These are phyloP conservation scores for Myiozetetes cayanensis DNA, from an alignment of 2,113 vertebrate genomes.

Conservation along the genomic window DNA sequence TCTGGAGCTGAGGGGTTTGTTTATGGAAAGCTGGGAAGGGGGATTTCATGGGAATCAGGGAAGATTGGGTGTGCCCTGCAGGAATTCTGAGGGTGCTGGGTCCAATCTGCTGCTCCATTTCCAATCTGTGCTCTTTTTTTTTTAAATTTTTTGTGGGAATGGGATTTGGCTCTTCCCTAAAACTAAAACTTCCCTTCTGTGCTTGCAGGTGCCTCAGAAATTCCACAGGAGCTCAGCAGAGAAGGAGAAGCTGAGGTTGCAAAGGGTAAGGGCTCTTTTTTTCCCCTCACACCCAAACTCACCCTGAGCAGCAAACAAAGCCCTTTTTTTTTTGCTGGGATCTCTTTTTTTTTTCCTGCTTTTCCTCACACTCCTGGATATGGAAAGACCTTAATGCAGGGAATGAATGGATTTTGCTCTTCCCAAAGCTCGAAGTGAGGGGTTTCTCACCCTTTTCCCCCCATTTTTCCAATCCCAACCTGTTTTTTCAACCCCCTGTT, in stretches of 20 bases:
- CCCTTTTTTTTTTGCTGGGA: background rate
- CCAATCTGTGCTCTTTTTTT: too few species aligned
- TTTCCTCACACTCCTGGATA: background rate
- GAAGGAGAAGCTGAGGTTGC: conserved; percentile 71
- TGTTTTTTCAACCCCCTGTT: too few species aligned
- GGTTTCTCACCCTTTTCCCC: background rate
- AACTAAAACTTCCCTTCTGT: background rate
- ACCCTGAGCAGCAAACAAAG: background rate
- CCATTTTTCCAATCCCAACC: background rate
- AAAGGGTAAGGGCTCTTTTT: conserved; percentile 69
- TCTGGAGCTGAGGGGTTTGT: background rate
- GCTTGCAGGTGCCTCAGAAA: conserved; percentile 70
- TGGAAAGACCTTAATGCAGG: background rate
- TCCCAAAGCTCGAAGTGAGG: background rate
- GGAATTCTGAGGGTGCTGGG: rapidly evolving
- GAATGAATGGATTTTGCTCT: background rate
- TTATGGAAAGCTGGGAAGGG: background rate
- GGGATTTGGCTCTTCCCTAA: background rate
- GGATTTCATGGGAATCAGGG: background rate
- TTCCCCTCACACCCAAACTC: background rate
- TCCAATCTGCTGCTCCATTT: rapidly evolving
- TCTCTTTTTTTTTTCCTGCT: background rate
- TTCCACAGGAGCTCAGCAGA: conserved; percentile 54
- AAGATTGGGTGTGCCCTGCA: background rate
- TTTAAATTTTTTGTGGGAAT: background rate